Evolutionary conservation across 2,797 vertebrate genomes (phyloP), one percentile per base, ranked within the genome.

Genomic region (Aselliscus stoliczkanus): DNA sequence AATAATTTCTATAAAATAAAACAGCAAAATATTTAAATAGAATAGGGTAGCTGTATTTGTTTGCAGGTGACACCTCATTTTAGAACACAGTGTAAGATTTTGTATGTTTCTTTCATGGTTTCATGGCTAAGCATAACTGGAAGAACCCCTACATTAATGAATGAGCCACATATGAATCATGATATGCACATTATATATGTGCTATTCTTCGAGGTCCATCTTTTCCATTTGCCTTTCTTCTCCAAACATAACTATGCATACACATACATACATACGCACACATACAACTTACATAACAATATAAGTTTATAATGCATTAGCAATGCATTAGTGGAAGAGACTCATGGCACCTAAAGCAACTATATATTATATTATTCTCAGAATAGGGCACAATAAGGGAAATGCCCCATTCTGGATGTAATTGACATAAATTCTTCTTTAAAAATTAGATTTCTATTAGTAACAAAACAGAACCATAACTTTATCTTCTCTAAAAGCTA

Each of bases 401-500:
- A 50, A 9, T 70, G 15, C 65, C 18, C 14, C 62, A 4, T 79
- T 69, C 21, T 47, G 14, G 34, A 13, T 50, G 3, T 50, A 62
- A 75, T 17, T 65, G 34, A 42, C 58, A 29, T 67, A 56, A 44
- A 23, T 52, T 44, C 34, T 54, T 83, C 39, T 60, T 89, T 58
- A 81, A 5, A 39, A 47, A 84, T 84, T 85, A 69, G 15, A 87
- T 90, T 93, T 75, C 44, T 76, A 0, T 79, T 60, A 54, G 7
- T 86, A 62, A 65, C 81, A 50, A 75, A 64, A 62, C 18, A 73
- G 44, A 91, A 31, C 13, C 14, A 31, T 82, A 85, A n/a, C 39
- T 85, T 93, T 69, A 75, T 72, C 60, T 81, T 77, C 70, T 44
- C 42, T 94, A 82, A 81, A 88, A 81, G 18, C 17, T 72, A 20